Conservation (phyloP, 1,140 invertebrate species). For the Drosophila watanabei region DNA sequence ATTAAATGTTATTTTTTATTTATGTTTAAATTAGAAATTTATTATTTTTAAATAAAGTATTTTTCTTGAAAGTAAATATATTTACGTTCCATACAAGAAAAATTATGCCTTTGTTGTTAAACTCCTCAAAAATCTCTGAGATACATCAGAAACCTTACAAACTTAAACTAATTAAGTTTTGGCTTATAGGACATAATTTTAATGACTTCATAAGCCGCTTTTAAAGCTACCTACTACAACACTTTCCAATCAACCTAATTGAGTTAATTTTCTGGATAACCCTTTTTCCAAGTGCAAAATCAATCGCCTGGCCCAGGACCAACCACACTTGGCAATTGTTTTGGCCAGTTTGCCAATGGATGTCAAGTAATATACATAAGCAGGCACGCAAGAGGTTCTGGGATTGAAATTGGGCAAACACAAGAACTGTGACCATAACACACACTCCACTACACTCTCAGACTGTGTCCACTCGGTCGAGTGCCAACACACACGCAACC, state of each 20-base stretch:
- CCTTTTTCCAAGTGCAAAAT: constrained; percentile 9
- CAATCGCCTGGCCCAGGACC: constrained; percentile 12
- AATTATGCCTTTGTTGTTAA: not conserved
- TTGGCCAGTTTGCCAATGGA: constrained; percentile 28
- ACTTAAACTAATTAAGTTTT: not conserved
- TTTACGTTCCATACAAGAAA: not conserved
- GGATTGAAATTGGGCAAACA: constrained; percentile 58
- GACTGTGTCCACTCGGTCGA: not conserved
- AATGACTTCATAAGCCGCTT: not conserved
- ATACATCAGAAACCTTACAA: not conserved
- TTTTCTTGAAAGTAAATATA: not conserved
- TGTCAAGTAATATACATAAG: constrained; percentile 69
- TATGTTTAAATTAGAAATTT: not conserved
- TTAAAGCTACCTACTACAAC: too few relatives aligned
- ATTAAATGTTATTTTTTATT: not conserved
- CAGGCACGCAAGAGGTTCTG: constrained; percentile 58
- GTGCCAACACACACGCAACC: constrained; percentile 10
- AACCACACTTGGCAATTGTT: constrained; percentile 57
- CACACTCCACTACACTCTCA: constrained; percentile 9
- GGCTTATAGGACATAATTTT: not conserved
- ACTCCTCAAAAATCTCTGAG: not conserved
- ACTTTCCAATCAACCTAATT: not conserved
- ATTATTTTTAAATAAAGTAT: not conserved
- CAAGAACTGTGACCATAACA: constrained; percentile 35
- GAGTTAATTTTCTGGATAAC: not conserved